phyloP scores from a whole-genome alignment of 1,140 invertebrate genomes.

The Samia ricini region DNA sequence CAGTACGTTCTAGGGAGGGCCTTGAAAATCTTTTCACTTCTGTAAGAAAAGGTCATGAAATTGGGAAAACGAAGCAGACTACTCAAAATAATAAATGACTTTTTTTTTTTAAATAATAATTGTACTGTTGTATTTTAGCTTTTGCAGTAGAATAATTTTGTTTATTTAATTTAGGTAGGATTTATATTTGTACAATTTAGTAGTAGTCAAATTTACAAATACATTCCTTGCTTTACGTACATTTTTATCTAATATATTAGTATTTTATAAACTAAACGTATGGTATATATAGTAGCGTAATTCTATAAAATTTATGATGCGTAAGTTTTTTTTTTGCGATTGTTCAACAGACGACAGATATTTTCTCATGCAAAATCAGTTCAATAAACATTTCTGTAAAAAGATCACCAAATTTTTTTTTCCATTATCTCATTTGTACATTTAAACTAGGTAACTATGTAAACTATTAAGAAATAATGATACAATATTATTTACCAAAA shows the following conservation, averaged over 20 bases:
- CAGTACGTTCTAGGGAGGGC: conserved; percentile 63
- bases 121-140: neutral
- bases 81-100: conserved; percentile 16
- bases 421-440: too few relatives aligned
- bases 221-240: neutral
- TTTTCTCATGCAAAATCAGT: too few relatives aligned
- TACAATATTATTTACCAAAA: too few relatives aligned
- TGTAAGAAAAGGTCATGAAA: conserved; percentile 47
- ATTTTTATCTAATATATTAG: too few relatives aligned
- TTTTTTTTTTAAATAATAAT: neutral
- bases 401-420: too few relatives aligned
- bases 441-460: too few relatives aligned
- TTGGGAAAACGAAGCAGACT: conserved; percentile 50
- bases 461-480: too few relatives aligned
- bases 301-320: neutral
- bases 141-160: neutral
- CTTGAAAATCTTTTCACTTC: conserved; percentile 60
- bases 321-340: neutral
- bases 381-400: too few relatives aligned
- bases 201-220: neutral
- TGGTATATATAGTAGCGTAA: neutral
- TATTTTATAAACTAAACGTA: neutral
- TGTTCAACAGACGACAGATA: too few relatives aligned
- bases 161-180: neutral
- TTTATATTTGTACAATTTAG: neutral